Conservation (phyloP, 2,113 vertebrate genomes). For the Pipa parva region DNA sequence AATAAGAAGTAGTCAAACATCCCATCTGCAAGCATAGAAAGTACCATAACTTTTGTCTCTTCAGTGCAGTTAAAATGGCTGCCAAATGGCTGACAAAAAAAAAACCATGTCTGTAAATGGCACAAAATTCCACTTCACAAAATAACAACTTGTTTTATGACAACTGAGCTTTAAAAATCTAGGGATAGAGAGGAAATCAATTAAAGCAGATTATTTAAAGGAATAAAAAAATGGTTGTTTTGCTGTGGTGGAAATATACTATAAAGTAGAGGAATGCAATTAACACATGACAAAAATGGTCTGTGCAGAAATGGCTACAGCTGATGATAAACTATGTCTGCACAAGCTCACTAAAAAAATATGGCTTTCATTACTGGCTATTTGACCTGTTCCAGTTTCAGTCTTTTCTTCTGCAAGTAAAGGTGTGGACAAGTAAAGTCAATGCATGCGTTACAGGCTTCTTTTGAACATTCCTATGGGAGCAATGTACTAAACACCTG, state of each 20-base stretch:
- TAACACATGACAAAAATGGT: conserved; percentile 58
- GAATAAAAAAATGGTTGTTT: no score
- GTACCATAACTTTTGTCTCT: no score
- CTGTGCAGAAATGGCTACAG: conserved; percentile 58
- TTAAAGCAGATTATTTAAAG: conserved; percentile 54
- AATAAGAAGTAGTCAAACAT: no score
- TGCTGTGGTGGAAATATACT: conserved; percentile 62
- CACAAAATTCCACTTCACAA: no score
- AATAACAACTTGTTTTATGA: no score
- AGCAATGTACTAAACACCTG: conserved; percentile 64
- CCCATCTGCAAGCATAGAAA: no score
- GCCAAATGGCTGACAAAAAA: no score
- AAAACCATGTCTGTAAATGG: no score
- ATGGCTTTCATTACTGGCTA: conserved; percentile 65
- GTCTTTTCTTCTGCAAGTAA: conserved; percentile 53
- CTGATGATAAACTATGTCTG: conserved; percentile 63
- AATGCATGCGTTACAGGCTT: conserved; percentile 33
- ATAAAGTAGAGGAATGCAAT: conserved; percentile 57
- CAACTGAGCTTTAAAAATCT: conserved; percentile 33
- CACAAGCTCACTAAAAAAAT: conserved; percentile 50
- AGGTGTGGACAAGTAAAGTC: conserved; percentile 63
- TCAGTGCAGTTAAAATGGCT: no score
- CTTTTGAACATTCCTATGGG: conserved; percentile 44
- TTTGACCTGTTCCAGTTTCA: conserved; percentile 59
- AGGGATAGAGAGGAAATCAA: conserved; percentile 64